Conservation (phyloP, 2,888 invertebrate species). For the Matsumyia berberina region DNA sequence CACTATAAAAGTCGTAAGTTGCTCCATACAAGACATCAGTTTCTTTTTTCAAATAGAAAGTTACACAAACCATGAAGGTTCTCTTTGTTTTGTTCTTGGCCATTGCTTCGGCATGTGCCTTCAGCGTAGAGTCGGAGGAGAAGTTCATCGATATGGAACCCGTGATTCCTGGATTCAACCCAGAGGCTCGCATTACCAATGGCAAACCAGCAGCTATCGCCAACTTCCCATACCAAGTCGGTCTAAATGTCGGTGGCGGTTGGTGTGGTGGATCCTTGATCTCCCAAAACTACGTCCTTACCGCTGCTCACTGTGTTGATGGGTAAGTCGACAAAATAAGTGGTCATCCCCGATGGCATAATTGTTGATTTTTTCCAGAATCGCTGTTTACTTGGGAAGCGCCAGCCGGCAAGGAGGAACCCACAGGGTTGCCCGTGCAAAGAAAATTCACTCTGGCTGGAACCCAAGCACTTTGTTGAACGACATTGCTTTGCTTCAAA, state of each 20-base stretch:
- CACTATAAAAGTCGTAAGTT: too few species aligned
- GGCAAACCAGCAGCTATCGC: background rate
- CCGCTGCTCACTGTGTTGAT: slow-evolving; percentile 6
- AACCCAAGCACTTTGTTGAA: slow-evolving; percentile 55
- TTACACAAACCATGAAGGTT: slow-evolving; percentile 45
- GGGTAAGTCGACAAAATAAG: background rate
- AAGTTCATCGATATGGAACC: slow-evolving; percentile 54
- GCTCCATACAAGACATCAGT: too few species aligned
- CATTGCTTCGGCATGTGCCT: slow-evolving; percentile 77
- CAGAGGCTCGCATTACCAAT: slow-evolving; percentile 42
- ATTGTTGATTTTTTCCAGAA: background rate
- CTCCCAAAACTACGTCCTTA: slow-evolving; percentile 61
- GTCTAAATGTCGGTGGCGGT: background rate
- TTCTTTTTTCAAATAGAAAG: too few species aligned
- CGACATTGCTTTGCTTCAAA: slow-evolving; percentile 68
- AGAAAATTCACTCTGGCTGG: slow-evolving; percentile 56
- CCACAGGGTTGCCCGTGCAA: background rate
- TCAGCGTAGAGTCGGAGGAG: slow-evolving; percentile 65
- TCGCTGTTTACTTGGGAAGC: slow-evolving; percentile 75
- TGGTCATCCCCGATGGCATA: background rate
- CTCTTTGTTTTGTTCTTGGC: slow-evolving; percentile 79
- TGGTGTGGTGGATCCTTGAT: background rate
- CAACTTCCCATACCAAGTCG: slow-evolving; percentile 1
- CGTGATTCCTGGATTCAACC: slow-evolving; percentile 80
- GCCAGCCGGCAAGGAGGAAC: slow-evolving; percentile 12